Evolutionary conservation across 2,113 vertebrate species (phyloP), one percentile per base, ranked within the genome.

Genomic region (Microcebus tavaratra): DNA sequence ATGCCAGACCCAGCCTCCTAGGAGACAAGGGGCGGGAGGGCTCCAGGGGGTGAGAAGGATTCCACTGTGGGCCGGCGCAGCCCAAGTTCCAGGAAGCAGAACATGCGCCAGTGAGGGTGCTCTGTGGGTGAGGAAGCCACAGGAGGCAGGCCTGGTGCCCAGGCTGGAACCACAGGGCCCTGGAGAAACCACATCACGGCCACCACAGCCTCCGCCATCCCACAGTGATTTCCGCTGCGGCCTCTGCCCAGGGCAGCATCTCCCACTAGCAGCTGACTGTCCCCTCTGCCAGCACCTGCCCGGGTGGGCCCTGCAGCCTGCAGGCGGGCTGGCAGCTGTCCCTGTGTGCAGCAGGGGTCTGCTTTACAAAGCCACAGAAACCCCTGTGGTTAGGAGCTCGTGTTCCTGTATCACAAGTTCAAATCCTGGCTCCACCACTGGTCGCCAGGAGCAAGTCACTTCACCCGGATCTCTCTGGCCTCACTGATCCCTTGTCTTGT

Each of bases 151-250:
- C 93, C 27, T 83, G 1, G 87, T 21, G 80, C 90, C 97, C 59
- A 7, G 78, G 55, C 20, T 61, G 72, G 50, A 70, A 90, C 92
- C 95, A 55, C 95, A 97, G 79, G 86, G 31, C 91, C 87, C 80
- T 27, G 21, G 48, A 70, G 90, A 94, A 88, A 95, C 97, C 96
- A 80, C 96, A 97, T 97, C 84, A 87, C 0, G 85, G 90, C 53
- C 27, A 67, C 92, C 94, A 34, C 97, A 96, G 90, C 63, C 91
- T 57, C 94, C 86, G 48, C 27, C 85, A 3, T 6, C 79, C 91
- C 95, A 67, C 36, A 0, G 63, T 0, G 21, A 88, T 42, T 98
- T 97, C 95, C 57, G 57, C 63, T 15, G 50, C 72, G 27, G 59
- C 82, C 68, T 76, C 45, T 50, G n/a, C 27, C 42, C 45, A 18